Conservation (phyloP, 2,888 invertebrate species). For the Zaprionus bogoriensis region DNA sequence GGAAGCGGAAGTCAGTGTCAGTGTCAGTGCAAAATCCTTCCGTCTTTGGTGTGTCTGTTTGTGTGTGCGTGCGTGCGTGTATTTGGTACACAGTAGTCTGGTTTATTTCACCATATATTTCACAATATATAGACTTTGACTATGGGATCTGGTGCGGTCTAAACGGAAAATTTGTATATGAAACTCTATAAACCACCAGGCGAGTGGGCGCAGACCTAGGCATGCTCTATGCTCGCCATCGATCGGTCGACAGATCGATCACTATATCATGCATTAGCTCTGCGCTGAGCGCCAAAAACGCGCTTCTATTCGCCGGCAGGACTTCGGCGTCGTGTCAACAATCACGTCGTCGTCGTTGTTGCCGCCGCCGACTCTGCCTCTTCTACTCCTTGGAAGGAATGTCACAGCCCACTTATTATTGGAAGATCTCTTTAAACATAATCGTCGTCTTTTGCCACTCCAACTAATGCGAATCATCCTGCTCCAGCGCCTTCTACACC, state of each 20-base stretch:
- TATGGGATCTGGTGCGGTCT: neutral
- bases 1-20: too few relatives aligned
- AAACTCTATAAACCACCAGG: slow-evolving; percentile 44
- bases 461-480: too few relatives aligned
- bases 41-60: neutral
- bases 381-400: too few relatives aligned
- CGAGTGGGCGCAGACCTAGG: slow-evolving; percentile 17
- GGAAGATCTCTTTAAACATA: too few relatives aligned
- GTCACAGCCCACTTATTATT: too few relatives aligned
- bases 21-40: slow-evolving; percentile 26
- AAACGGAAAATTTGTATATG: slow-evolving; percentile 12
- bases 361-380: too few relatives aligned
- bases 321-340: too few relatives aligned
- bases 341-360: too few relatives aligned
- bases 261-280: slow-evolving; percentile 51
- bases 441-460: too few relatives aligned
- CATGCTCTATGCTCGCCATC: slow-evolving; percentile 34
- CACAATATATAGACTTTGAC: neutral
- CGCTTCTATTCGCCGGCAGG: too few relatives aligned
- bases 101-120: slow-evolving; percentile 34
- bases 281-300: slow-evolving; percentile 34
- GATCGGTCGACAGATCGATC: neutral
- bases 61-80: too few relatives aligned
- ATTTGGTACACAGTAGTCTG: neutral
- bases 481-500: too few relatives aligned